Evolutionary conservation across 1,140 invertebrate species (phyloP).

Genomic region (Neodiprion fabricii): DNA sequence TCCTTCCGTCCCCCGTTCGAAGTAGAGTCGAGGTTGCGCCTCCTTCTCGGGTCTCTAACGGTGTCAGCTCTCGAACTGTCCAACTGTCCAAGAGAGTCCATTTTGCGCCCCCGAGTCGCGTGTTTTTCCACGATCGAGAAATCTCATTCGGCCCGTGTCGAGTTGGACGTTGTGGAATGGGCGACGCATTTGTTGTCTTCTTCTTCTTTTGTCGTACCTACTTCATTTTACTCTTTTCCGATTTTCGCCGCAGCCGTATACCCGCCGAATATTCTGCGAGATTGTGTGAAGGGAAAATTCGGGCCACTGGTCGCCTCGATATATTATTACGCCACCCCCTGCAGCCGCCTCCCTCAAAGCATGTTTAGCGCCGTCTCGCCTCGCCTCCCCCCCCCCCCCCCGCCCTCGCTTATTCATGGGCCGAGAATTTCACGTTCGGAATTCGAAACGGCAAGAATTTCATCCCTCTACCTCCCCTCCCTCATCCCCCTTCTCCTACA

Average conservation of each 20-base stretch:
- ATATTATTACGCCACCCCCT: conserved; percentile 7
- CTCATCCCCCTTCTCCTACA: neutral
- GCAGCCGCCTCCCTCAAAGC: conserved; percentile 11
- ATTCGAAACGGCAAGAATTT: conserved; percentile 11
- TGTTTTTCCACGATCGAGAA: too few species aligned
- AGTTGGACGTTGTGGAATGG: too few species aligned
- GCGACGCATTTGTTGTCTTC: too few species aligned
- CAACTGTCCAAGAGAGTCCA: neutral
- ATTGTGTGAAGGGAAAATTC: neutral
- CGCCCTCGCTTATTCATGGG: neutral
- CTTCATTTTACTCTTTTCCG: too few species aligned
- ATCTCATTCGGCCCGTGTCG: too few species aligned
- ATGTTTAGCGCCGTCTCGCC: neutral
- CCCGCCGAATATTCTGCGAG: neutral
- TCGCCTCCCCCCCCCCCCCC: neutral
- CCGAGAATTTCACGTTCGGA: neutral
- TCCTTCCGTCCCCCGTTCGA: neutral
- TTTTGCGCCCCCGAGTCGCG: neutral
- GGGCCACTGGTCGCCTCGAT: neutral
- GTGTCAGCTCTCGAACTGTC: conserved; percentile 1
- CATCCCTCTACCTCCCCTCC: neutral
- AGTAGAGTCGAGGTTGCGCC: too few species aligned
- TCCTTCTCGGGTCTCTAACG: too few species aligned
- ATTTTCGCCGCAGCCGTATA: too few species aligned
- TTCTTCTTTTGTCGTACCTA: too few species aligned